Conservation (phyloP, 2,888 invertebrate genomes). For the Nebria salina region DNA sequence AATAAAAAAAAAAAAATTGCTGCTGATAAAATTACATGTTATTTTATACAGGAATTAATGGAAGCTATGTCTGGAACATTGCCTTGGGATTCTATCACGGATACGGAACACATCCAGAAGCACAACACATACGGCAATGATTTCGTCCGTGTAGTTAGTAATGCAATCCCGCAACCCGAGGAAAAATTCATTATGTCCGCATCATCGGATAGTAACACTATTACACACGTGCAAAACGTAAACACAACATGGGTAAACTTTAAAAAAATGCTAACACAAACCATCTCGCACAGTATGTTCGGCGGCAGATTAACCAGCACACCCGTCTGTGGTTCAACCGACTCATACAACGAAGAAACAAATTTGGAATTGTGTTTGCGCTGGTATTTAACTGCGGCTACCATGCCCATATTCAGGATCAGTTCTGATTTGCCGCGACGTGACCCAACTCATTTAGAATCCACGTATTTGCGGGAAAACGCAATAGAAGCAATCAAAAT, state of each 20-base stretch:
- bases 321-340: conserved; percentile 69
- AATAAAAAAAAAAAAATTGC: too few relatives aligned
- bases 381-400: conserved; percentile 70
- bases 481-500: conserved; percentile 63
- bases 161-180: conserved; percentile 41
- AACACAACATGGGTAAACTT: conserved; percentile 70
- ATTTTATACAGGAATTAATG: conserved; percentile 54
- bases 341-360: conserved; percentile 55
- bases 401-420: conserved; percentile 70
- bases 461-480: conserved; percentile 60
- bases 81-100: conserved; percentile 62
- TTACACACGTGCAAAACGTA: conserved; percentile 65
- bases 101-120: conserved; percentile 60
- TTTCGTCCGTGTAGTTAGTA: conserved; percentile 56
- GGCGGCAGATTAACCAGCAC: conserved; percentile 65
- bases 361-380: conserved; percentile 27
- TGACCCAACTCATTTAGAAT: conserved; percentile 63
- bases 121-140: conserved; percentile 70
- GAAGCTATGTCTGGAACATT: conserved; percentile 64
- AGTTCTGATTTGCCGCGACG: conserved; percentile 61
- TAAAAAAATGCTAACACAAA: conserved; percentile 63
- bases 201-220: conserved; percentile 33
- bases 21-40: neutral
- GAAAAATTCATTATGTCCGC: conserved; percentile 20
- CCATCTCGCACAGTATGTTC: conserved; percentile 65